These are phyloP conservation scores for Orchesella flavescens DNA, from an alignment of 2,888 invertebrate species.

Conservation along the genomic window DNA sequence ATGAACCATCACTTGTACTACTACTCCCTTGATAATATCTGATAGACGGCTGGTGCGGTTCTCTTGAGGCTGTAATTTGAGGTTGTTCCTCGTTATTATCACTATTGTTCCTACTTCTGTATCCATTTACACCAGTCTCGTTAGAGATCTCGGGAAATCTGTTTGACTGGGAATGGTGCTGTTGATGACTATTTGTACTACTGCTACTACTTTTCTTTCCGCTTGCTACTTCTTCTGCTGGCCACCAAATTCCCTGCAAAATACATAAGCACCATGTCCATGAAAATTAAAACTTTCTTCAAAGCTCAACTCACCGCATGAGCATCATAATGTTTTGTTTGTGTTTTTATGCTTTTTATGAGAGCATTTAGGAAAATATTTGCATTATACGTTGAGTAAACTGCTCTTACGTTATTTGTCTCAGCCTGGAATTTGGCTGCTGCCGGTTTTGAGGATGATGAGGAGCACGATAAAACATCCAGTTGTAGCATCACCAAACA, in stretches of 20 bases:
- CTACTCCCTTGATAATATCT: conserved; percentile 51
- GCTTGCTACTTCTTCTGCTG: conserved; percentile 26
- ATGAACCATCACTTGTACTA: conserved; percentile 33
- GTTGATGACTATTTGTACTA: conserved; percentile 7
- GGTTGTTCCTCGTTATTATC: conserved; percentile 65
- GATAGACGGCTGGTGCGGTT: conserved; percentile 51
- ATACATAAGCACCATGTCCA: background rate
- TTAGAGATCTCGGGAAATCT: conserved; percentile 53
- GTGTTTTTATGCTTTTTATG: too few species aligned
- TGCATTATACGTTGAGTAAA: too few species aligned
- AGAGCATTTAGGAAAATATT: too few species aligned
- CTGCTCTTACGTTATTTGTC: conserved; percentile 45
- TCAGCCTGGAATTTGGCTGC: conserved; percentile 58
- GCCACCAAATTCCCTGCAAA: conserved; percentile 52
- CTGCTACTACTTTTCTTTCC: background rate
- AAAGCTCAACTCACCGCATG: too few species aligned
- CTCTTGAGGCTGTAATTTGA: conserved; percentile 61
- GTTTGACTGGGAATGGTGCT: conserved; percentile 28
- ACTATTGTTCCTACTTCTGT: conserved; percentile 41
- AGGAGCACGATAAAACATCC: conserved; percentile 46
- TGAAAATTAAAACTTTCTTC: conserved; percentile 1
- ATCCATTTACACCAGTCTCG: conserved; percentile 48
- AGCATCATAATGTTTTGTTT: too few species aligned
- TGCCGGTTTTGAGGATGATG: conserved; percentile 44
- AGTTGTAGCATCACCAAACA: conserved; percentile 45